phyloP scores from a whole-genome alignment of 2,888 invertebrate genomes.

The Strigamia transsilvanica region DNA sequence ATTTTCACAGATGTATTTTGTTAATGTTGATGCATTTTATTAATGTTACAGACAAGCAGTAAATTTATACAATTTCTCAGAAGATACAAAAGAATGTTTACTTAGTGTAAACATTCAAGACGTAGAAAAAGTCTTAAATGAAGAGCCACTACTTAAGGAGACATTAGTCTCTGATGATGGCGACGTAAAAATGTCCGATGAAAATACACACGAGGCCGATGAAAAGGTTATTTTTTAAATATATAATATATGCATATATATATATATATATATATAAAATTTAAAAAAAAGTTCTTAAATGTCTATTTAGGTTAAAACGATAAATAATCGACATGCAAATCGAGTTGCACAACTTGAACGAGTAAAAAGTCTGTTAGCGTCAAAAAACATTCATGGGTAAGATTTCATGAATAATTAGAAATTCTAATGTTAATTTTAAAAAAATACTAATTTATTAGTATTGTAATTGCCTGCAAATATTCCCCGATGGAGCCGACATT shows the following conservation, averaged over 20 bases:
- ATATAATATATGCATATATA: too few species aligned
- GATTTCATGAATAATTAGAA: neutral
- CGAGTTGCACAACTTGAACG: neutral
- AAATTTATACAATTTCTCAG: constrained; percentile 79
- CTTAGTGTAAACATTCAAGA: constrained; percentile 80
- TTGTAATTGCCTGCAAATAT: constrained; percentile 83
- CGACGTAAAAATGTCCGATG: constrained; percentile 56
- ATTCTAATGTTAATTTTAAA: too few species aligned
- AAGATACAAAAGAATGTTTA: constrained; percentile 75
- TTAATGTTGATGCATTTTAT: constrained; percentile 40
- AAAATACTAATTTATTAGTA: constrained; percentile 61
- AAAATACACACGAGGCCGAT: constrained; percentile 39
- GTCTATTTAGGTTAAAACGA: neutral
- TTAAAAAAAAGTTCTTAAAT: too few species aligned
- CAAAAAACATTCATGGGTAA: constrained; percentile 15
- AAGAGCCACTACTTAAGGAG: neutral
- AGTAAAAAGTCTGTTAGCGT: neutral
- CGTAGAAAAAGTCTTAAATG: constrained; percentile 22
- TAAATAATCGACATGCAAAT: neutral
- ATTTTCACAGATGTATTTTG: constrained; percentile 50
- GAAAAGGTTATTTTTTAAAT: neutral
- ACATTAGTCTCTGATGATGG: neutral
- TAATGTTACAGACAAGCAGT: constrained; percentile 70
- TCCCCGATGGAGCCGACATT: constrained; percentile 73
- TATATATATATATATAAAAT: too few species aligned